Evolutionary conservation across 2,797 vertebrate species (phyloP), one percentile per base, ranked within the genome.

Genomic region (Betta splendens): DNA sequence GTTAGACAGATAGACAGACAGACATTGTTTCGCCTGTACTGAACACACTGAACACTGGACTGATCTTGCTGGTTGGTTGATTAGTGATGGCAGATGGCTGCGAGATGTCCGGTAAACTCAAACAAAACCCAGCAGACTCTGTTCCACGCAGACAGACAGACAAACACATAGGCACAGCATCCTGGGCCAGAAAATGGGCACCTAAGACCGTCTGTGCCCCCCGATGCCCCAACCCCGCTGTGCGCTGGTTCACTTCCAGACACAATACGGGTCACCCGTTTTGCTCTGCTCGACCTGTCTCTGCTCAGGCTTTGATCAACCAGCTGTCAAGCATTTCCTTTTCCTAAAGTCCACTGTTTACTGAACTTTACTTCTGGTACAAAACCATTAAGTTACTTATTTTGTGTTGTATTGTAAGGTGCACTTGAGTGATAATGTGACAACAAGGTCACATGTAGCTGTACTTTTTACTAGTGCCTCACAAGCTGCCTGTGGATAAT

Each of bases 11-110:
- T n/a, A n/a, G n/a, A n/a, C n/a, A 26, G n/a, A n/a, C n/a, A n/a
- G n/a, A n/a, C n/a, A n/a, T n/a, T n/a, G n/a, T n/a, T n/a, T n/a
- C n/a, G n/a, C n/a, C n/a, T n/a, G n/a, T n/a, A n/a, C n/a, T n/a
- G n/a, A n/a, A n/a, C n/a, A n/a, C n/a, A n/a, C n/a, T n/a, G n/a
- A n/a, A n/a, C n/a, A n/a, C n/a, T n/a, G n/a, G n/a, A n/a, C n/a
- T n/a, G n/a, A 31, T 39, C 46, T 32, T 52, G 43, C 33, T 29
- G 62, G 45, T 43, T 37, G 54, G 50, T 37, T 5, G 26, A 8
- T 49, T 25, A 43, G 16, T 12, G 29, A 59, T 66, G 57, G 73
- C 81, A 85, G 82, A 86, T 79, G 79, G 81, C 61, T 26, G 28
- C n/a, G 49, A 28, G 55, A 60, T 37, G 70, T 69, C 79, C 70